phyloP scores from a whole-genome alignment of 2,797 vertebrate species.

The Alosa sapidissima region DNA sequence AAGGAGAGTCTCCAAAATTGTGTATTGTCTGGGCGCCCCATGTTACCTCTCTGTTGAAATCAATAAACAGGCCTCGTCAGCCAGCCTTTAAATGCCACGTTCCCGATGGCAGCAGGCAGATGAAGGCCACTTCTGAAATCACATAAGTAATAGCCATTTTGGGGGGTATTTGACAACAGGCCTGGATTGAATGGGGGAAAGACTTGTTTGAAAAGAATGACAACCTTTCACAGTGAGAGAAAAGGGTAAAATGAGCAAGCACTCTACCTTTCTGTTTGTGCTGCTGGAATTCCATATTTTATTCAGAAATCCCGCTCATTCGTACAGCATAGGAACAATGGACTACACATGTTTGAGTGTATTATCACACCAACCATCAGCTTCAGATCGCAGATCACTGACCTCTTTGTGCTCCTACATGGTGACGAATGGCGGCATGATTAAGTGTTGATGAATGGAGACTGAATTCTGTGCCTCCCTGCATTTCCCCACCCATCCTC shows the following conservation, averaged over 20 bases:
- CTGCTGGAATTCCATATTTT: not conserved
- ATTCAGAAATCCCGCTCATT: not conserved
- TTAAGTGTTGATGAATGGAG: not conserved
- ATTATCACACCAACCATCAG: not conserved
- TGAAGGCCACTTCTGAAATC: constrained; percentile 50
- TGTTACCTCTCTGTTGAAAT: constrained; percentile 35
- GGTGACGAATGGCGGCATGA: not conserved
- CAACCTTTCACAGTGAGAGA: not conserved
- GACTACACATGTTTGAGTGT: not conserved
- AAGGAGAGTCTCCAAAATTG: not conserved
- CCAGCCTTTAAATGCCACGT: constrained; percentile 49
- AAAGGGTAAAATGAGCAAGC: not conserved
- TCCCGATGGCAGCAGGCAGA: constrained; percentile 25
- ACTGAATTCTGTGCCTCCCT: not conserved
- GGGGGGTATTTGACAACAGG: constrained; percentile 45
- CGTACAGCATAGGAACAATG: not conserved
- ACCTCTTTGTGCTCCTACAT: not conserved
- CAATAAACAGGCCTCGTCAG: constrained; percentile 48
- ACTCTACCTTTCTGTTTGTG: not conserved
- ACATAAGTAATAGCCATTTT: constrained; percentile 45
- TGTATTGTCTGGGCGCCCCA: constrained; percentile 40
- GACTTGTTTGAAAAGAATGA: not conserved
- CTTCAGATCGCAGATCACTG: not conserved
- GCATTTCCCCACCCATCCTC: not conserved
- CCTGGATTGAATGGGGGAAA: constrained; percentile 30